Conservation (phyloP, 2,113 vertebrate species). For the Scytalopus superciliaris region DNA sequence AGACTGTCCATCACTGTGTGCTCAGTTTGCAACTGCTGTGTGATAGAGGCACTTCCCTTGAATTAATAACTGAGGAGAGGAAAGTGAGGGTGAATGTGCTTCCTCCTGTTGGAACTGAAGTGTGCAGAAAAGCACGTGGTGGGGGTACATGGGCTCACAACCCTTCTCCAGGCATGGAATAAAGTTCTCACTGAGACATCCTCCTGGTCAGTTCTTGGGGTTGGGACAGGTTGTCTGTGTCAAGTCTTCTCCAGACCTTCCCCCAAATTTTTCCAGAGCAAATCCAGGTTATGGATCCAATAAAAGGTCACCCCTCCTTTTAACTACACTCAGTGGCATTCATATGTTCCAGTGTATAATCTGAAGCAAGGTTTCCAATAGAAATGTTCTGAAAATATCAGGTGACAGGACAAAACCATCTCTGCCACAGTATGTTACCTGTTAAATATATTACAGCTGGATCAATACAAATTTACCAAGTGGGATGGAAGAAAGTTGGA, state of each 20-base stretch:
- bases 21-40: not conserved
- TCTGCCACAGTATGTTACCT: not conserved
- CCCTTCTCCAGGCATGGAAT: not conserved
- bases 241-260: not conserved
- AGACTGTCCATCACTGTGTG: not conserved
- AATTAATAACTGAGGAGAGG: not conserved
- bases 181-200: not conserved
- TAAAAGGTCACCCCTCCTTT: not conserved
- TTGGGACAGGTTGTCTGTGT: not conserved
- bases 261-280: not conserved
- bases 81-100: not conserved
- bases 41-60: not conserved
- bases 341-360: not conserved
- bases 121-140: not conserved
- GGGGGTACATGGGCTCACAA: not conserved
- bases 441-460: not conserved
- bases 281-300: not conserved
- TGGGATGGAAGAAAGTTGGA: not conserved
- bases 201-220: not conserved
- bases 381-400: not conserved
- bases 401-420: not conserved
- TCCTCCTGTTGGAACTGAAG: not conserved
- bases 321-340: not conserved
- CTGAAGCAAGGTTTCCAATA: not conserved
- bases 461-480: not conserved